phyloP scores from a whole-genome alignment of 2,888 invertebrate species.

The Epistrophella euchroma region DNA sequence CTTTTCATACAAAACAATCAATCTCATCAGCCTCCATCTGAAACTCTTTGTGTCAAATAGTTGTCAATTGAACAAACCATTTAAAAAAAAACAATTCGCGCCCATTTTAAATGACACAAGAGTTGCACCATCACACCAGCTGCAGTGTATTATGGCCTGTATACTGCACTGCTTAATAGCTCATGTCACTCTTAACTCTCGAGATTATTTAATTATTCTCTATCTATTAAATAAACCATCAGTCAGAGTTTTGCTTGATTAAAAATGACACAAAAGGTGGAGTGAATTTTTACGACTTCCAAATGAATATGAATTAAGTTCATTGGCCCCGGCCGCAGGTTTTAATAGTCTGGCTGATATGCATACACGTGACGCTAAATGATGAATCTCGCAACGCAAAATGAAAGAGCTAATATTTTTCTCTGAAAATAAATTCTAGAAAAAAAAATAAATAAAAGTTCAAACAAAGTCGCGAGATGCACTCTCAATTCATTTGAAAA shows the following conservation, averaged over 20 bases:
- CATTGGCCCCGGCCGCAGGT: constrained; percentile 42
- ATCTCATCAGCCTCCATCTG: background rate
- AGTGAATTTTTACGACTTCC: constrained; percentile 14
- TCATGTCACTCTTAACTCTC: constrained; percentile 15
- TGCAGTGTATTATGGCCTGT: background rate
- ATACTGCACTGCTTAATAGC: background rate
- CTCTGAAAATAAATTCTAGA: constrained; percentile 45
- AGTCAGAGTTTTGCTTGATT: constrained; percentile 53
- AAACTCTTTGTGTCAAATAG: constrained; percentile 21
- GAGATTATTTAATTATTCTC: constrained; percentile 59
- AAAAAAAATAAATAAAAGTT: background rate
- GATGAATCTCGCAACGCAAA: constrained; percentile 15
- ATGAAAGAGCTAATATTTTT: constrained; percentile 15
- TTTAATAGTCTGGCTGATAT: constrained; percentile 14
- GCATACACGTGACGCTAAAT: constrained; percentile 36
- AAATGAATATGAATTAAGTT: constrained; percentile 46
- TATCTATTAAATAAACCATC: constrained; percentile 62
- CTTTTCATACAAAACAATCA: constrained; percentile 2
- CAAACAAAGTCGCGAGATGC: constrained; percentile 10
- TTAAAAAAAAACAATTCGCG: constrained; percentile 18
- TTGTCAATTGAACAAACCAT: constrained; percentile 43
- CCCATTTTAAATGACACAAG: constrained; percentile 26
- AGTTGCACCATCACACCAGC: background rate
- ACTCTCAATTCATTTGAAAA: constrained; percentile 27
- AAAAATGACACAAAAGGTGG: constrained; percentile 48